Conservation (phyloP, 2,888 invertebrate genomes). For the Eilema sororculum region DNA sequence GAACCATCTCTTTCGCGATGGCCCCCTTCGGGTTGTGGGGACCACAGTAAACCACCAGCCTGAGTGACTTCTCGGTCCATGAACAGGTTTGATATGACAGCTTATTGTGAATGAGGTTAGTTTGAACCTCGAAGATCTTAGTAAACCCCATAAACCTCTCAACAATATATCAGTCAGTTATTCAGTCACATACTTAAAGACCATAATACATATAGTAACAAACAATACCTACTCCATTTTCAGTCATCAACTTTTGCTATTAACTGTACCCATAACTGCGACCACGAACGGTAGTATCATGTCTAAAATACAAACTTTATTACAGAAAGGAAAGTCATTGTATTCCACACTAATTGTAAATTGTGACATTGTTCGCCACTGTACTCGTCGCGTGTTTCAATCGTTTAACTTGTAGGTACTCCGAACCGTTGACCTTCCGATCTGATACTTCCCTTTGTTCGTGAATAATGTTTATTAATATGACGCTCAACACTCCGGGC, state of each 20-base stretch:
- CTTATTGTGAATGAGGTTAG: too few species aligned
- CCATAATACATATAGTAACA: too few species aligned
- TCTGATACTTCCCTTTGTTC: constrained; percentile 12
- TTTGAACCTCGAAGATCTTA: too few species aligned
- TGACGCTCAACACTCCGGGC: not conserved
- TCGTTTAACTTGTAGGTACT: not conserved
- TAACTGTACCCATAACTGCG: not conserved
- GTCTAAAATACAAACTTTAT: not conserved
- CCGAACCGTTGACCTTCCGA: constrained; percentile 8
- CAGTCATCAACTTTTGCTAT: too few species aligned
- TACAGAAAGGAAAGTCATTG: not conserved
- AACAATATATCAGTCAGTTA: not conserved
- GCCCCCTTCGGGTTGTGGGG: too few species aligned
- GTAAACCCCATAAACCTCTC: too few species aligned
- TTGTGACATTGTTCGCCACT: not conserved
- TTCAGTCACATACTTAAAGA: too few species aligned
- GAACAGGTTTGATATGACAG: too few species aligned
- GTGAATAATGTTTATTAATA: constrained; percentile 10
- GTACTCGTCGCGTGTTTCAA: not conserved
- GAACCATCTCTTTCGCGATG: too few species aligned
- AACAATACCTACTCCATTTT: too few species aligned
- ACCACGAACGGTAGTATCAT: not conserved
- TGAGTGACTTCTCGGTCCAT: too few species aligned
- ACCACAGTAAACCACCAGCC: too few species aligned
- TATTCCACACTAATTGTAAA: not conserved